Evolutionary conservation across 2,113 vertebrate genomes (phyloP).

Genomic region (Elachura formosa): DNA sequence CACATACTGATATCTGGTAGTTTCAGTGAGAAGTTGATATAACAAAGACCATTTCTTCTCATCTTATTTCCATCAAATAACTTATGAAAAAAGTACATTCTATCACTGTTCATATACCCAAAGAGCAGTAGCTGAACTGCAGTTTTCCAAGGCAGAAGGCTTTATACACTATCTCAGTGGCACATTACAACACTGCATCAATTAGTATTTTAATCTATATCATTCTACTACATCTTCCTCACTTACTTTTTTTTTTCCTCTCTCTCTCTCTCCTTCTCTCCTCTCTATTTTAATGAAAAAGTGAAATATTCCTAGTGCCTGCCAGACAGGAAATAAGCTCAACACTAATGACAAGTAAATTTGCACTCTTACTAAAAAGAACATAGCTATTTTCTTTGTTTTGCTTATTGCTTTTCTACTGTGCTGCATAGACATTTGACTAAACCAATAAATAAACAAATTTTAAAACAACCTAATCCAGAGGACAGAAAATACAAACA

Average conservation of each 20-base stretch:
- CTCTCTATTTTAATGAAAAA: slow-evolving; percentile 25
- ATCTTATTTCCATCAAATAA: background rate
- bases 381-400: slow-evolving; percentile 23
- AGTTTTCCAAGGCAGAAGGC: background rate
- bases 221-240: background rate
- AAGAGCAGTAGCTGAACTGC: background rate
- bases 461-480: background rate
- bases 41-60: background rate
- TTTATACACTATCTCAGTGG: background rate
- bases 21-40: background rate
- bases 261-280: background rate
- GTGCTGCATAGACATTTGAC: background rate
- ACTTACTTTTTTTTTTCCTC: background rate
- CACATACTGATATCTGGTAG: background rate
- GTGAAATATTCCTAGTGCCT: slow-evolving; percentile 21
- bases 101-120: background rate
- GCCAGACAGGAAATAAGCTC: slow-evolving; percentile 52
- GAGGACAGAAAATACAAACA: background rate
- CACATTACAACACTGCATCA: background rate
- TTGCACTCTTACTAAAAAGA: background rate
- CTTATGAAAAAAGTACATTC: background rate
- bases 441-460: slow-evolving; percentile 16
- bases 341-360: slow-evolving; percentile 45
- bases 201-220: background rate
- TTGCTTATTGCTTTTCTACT: slow-evolving; percentile 29